Evolutionary conservation across 2,888 invertebrate genomes (phyloP), one percentile per base, ranked within the genome.

Genomic region (Nebria brevicollis): DNA sequence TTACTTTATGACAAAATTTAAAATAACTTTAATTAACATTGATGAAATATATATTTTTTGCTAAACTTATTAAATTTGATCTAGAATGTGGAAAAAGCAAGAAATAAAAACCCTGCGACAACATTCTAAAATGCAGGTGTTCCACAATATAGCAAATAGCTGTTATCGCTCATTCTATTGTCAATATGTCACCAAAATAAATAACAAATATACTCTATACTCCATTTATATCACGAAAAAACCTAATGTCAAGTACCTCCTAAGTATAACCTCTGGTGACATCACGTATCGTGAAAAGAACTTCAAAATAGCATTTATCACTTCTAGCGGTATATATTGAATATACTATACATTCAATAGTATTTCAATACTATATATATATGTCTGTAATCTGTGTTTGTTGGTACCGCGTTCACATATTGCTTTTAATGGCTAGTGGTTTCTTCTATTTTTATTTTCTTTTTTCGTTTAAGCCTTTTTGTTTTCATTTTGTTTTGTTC

Each of bases 401-500:
- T 54, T 54, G 8, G 54, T 54, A 54, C 54, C 54, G 54, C 54
- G 54, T 8, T 54, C 54, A 54, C 54, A 54, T 54, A 54, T 54
- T 54, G 13, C 11, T 54, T 54, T 54, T 54, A 54, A 54, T 54
- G 54, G 54, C 13, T 54, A 54, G 54, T 54, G 54, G 54, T 54
- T 34, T 34, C 34, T 34, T 34, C 34, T 34, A 34, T 34, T 34
- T 20, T 34, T 34, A 34, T 34, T 34, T 34, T 8, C 54, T 11
- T 54, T 54, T 54, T 54, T 54, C 13, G 54, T 54, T 8, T 54
- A 54, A 54, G 11, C 54, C 54, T 54, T 54, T 54, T 54, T 54
- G 54, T 54, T 54, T 70, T 70, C 8, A 70, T 70, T 70, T 70
- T 70, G 70, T 70, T 70, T 70, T 26, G 70, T 70, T 70, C 54